Base-by-base conservation (phyloP, 1,140 invertebrate species). In the Hyles euphorbiae region DNA sequence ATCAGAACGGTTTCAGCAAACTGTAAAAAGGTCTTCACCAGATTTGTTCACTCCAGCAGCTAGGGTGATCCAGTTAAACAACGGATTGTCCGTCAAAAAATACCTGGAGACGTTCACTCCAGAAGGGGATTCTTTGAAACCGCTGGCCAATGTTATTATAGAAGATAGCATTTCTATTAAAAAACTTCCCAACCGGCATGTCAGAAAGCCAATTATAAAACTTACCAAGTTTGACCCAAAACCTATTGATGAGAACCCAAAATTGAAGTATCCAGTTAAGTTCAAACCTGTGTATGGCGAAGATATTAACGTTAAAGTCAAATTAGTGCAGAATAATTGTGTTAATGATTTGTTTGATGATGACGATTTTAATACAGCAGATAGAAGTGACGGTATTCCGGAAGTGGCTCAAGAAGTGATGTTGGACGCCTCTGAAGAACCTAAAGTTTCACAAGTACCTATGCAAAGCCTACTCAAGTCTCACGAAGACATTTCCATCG, bases 71-170 rank as follows among this genome's bases (percentile, higher is more conserved):
- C 34, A 48, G 3, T 52, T 80, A 0, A 55, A 65, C 4, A 67
- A 80, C 11, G 63, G 62, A n/a, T 49, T 78, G 22, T 85, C 83
- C 0, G 83, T 79, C 0, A 70, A 78, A 47, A 85, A 80, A 10
- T 88, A 83, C 11, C 65, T 86, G 34, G 83, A 88, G 60, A 83
- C 64, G 9, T 88, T 88, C 44, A 72, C 57, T 3, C 85, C 85
- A 1, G 83, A 86, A 48, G 47, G 22, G 22, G 22, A 10, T 2
- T 63, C 62, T 6, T 60, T 34, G 5, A 73, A 70, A 32, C 60
- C 61, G 8, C 8, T 22, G 22, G 22, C 36, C 8, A 51, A 63
- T 5, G 53, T 73, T 3, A 60, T 46, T 10, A 66, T 81, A 34
- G 49, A 60, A 1, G 61, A 61, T 5, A 68, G 53, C 36, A 49